These are phyloP conservation scores for Pseudochirops corinnae DNA, from an alignment of 2,797 vertebrate species.

Conservation along the genomic window DNA sequence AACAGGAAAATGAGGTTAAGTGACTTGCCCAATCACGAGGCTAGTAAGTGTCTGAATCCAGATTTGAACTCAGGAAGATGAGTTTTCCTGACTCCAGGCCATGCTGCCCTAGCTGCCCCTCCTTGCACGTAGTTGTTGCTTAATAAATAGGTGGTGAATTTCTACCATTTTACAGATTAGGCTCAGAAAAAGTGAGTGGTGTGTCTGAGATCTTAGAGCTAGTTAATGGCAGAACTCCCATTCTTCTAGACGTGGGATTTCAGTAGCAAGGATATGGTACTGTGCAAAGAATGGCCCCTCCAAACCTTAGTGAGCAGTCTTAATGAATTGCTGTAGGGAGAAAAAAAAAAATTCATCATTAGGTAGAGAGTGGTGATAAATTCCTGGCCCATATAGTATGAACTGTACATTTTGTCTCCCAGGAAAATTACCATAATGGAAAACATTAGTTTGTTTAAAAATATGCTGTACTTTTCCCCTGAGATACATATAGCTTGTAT, in stretches of 20 bases:
- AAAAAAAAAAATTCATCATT: not conserved
- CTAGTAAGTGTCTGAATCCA: not conserved
- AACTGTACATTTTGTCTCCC: not conserved
- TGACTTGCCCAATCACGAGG: not conserved
- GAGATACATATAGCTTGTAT: not conserved
- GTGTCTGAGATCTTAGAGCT: not conserved
- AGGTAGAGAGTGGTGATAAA: not conserved
- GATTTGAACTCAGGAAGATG: not conserved
- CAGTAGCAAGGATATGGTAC: not conserved
- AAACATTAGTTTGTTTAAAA: not conserved
- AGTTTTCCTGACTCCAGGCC: not conserved
- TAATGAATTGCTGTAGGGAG: not conserved
- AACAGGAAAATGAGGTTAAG: not conserved
- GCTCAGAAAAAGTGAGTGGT: not conserved
- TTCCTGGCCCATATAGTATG: not conserved
- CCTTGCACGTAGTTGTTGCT: not conserved
- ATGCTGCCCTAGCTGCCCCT: not conserved
- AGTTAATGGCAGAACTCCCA: not conserved
- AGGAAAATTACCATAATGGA: not conserved
- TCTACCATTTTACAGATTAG: not conserved
- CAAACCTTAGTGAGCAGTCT: not conserved
- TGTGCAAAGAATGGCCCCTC: not conserved
- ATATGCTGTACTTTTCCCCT: not conserved
- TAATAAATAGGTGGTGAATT: not conserved
- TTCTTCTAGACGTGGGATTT: not conserved